Percentiles rank a stretch among this genome's conserved stretches.
Conservation (phyloP, 2,113 vertebrate species). For the Stegostoma tigrinum region DNA sequence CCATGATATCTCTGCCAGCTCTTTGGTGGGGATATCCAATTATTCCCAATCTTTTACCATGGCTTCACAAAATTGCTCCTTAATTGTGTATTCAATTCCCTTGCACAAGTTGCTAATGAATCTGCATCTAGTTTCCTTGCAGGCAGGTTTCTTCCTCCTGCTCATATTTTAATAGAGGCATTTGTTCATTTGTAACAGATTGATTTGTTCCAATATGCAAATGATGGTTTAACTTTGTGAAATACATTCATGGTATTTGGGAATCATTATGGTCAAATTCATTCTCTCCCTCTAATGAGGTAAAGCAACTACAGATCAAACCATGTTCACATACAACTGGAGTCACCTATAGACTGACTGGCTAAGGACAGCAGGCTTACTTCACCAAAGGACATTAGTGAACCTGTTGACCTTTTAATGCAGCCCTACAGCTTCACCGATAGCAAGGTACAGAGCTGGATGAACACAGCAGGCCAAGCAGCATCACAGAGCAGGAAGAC, state of each 20-base stretch:
- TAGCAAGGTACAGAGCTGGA: too few species aligned
- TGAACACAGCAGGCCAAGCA: too few species aligned
- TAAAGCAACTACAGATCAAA: too few species aligned
- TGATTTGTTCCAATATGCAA: not conserved
- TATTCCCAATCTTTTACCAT: too few species aligned
- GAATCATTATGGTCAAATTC: not conserved
- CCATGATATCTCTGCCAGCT: too few species aligned
- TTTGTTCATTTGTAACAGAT: not conserved
- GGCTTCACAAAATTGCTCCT: too few species aligned
- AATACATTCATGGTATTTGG: not conserved
- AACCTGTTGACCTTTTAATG: not conserved
- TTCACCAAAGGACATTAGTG: not conserved
- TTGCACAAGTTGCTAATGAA: not conserved
- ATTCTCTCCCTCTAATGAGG: too few species aligned
- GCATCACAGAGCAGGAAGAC: too few species aligned
- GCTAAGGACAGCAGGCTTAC: not conserved
- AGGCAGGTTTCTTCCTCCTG: not conserved
- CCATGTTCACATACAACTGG: too few species aligned
- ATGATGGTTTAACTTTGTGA: not conserved
- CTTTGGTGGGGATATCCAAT: too few species aligned
- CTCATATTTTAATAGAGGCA: not conserved
- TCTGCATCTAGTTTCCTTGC: not conserved
- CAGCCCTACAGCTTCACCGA: not conserved
- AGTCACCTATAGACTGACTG: not conserved
- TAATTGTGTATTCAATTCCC: not conserved